These are phyloP conservation scores for Alca torda DNA, from an alignment of 2,797 vertebrate genomes.

Conservation along the genomic window DNA sequence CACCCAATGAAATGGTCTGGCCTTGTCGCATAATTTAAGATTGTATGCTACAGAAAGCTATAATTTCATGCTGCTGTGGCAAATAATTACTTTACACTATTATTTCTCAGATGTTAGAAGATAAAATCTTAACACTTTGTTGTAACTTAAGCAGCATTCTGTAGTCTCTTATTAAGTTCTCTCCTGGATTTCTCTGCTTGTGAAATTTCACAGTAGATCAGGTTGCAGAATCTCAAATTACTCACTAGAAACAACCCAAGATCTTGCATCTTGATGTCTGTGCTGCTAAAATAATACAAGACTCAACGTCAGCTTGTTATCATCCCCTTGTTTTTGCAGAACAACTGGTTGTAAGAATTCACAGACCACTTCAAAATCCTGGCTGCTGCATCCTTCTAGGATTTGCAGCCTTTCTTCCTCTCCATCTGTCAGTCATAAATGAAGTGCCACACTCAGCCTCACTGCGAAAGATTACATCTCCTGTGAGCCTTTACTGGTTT, in stretches of 20 bases:
- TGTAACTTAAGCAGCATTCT: not conserved
- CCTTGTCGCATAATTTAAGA: not conserved
- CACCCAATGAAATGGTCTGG: not conserved
- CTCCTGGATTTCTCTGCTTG: not conserved
- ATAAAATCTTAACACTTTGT: not conserved
- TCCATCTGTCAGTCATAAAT: not conserved
- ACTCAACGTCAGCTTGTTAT: not conserved
- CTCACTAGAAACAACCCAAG: not conserved
- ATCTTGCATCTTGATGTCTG: not conserved
- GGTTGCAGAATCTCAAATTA: not conserved
- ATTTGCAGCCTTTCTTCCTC: not conserved
- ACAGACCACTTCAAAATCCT: not conserved
- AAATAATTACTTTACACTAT: not conserved
- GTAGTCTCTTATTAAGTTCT: not conserved
- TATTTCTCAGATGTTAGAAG: not conserved
- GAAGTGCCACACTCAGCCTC: fast-evolving
- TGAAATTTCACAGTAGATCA: not conserved
- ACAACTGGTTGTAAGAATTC: not conserved
- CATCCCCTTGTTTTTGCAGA: not conserved
- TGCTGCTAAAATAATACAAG: not conserved
- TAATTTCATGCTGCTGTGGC: not conserved
- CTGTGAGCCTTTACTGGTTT: not conserved
- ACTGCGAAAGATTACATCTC: not conserved
- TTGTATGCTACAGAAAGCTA: not conserved
- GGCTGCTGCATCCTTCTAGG: not conserved